A percentile compares a stretch with the other conserved stretches of the same genome.
Conservation (phyloP, 2,888 invertebrate genomes). For the Sarcophaga rosellei region DNA sequence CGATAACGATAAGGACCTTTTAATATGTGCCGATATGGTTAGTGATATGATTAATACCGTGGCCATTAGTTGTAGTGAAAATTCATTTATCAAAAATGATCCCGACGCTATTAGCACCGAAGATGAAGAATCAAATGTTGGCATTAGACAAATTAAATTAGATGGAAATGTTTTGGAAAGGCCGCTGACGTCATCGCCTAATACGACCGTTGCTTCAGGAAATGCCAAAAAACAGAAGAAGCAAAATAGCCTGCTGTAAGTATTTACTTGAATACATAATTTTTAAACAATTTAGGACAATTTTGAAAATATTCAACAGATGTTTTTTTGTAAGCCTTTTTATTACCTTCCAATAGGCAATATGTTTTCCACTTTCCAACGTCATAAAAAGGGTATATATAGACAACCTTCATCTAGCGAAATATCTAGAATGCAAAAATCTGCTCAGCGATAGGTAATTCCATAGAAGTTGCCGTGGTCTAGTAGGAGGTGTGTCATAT, state of each 20-base stretch:
- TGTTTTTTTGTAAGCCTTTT: too few relatives aligned
- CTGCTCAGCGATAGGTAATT: too few relatives aligned
- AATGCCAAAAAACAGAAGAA: conserved; percentile 68
- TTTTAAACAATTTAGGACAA: too few relatives aligned
- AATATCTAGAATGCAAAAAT: too few relatives aligned
- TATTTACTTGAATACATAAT: conserved; percentile 27
- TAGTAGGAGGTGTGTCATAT: too few relatives aligned
- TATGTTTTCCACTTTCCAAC: too few relatives aligned
- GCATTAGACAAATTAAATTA: conserved; percentile 7
- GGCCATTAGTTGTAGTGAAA: conserved; percentile 84
- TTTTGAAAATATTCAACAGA: too few relatives aligned
- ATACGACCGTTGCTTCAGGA: not conserved
- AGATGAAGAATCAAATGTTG: conserved; percentile 37
- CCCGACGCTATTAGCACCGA: conserved; percentile 69
- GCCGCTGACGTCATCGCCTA: conserved; percentile 27
- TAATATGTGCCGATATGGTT: conserved; percentile 81
- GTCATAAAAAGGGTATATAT: too few relatives aligned
- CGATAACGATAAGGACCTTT: conserved; percentile 65
- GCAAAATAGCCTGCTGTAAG: conserved; percentile 77
- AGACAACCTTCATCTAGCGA: too few relatives aligned
- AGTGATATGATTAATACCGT: conserved; percentile 84
- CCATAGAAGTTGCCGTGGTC: too few relatives aligned
- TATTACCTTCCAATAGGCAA: too few relatives aligned
- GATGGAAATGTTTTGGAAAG: conserved; percentile 2
- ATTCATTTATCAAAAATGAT: conserved; percentile 80